phyloP scores from a whole-genome alignment of 2,797 vertebrate species.

The Triplophysa yarkandensis region DNA sequence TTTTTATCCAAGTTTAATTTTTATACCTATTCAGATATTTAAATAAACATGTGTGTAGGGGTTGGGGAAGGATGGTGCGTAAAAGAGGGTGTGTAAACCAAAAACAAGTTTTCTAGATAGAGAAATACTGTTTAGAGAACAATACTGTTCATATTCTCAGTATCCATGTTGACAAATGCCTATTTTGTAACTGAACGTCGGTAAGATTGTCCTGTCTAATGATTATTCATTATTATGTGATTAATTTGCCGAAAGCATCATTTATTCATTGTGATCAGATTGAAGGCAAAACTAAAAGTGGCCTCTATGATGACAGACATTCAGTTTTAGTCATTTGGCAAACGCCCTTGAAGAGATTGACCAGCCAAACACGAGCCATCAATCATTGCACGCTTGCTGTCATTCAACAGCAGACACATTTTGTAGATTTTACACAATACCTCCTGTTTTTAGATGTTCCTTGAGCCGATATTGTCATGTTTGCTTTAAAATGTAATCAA shows the following conservation, averaged over 20 bases:
- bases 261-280: conserved; percentile 39
- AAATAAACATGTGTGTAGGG: neutral
- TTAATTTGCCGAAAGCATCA: conserved; percentile 23
- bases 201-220: neutral
- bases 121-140: neutral
- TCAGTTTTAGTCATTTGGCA: conserved; percentile 49
- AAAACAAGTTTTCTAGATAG: neutral
- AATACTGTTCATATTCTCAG: neutral
- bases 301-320: conserved; percentile 40
- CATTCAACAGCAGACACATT: conserved; percentile 19
- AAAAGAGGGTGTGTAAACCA: conserved; percentile 11
- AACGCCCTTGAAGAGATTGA: conserved; percentile 58
- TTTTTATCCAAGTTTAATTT: too few relatives aligned
- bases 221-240: conserved; percentile 3
- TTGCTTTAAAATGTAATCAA: neutral
- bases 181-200: neutral
- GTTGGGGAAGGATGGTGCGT: neutral
- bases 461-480: neutral
- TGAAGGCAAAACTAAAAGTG: conserved; percentile 13
- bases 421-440: neutral
- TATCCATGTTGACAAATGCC: neutral
- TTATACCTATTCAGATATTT: neutral
- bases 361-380: conserved; percentile 57
- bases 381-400: conserved; percentile 57
- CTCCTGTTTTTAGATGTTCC: neutral